Percentiles rank a stretch among this genome's conserved stretches.
These are phyloP conservation scores for Apis laboriosa DNA, from an alignment of 1,140 invertebrate genomes.

Conservation along the genomic window DNA sequence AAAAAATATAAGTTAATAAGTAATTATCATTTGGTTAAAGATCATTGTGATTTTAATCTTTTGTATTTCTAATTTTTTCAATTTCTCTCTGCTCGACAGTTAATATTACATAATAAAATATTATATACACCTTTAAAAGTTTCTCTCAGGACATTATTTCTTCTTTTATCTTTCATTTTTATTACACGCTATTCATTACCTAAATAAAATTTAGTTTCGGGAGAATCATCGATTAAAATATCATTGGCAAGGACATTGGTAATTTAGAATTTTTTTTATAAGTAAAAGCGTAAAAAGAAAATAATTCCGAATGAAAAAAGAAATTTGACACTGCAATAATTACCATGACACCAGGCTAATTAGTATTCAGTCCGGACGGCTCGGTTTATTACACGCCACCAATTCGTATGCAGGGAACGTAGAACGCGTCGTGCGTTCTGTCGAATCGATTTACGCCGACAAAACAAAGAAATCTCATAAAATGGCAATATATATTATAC, in stretches of 20 bases:
- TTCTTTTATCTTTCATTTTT: too few species aligned
- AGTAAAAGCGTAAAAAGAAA: neutral
- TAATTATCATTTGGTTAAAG: too few species aligned
- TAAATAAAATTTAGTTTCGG: neutral
- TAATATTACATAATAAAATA: too few species aligned
- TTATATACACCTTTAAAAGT: too few species aligned
- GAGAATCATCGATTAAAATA: neutral
- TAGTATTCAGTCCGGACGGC: slow-evolving; percentile 13
- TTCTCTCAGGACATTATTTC: too few species aligned
- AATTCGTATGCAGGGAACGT: slow-evolving; percentile 3
- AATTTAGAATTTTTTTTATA: neutral
- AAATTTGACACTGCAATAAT: slow-evolving; percentile 8
- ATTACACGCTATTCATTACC: too few species aligned
- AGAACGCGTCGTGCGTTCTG: slow-evolving; percentile 9
- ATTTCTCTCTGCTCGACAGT: too few species aligned
- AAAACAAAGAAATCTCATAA: slow-evolving; percentile 4
- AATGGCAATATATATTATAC: neutral
- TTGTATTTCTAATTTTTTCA: too few species aligned
- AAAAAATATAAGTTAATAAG: too few species aligned
- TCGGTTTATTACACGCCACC: slow-evolving; percentile 16
- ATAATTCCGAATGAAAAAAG: neutral
- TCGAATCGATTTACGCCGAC: slow-evolving; percentile 2
- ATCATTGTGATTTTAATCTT: too few species aligned
- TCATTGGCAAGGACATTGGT: neutral
- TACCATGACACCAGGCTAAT: neutral